Percentiles rank a stretch among this genome's conserved stretches.
These are phyloP conservation scores for Vicugna pacos DNA, from an alignment of 2,113 vertebrate species.

Conservation along the genomic window DNA sequence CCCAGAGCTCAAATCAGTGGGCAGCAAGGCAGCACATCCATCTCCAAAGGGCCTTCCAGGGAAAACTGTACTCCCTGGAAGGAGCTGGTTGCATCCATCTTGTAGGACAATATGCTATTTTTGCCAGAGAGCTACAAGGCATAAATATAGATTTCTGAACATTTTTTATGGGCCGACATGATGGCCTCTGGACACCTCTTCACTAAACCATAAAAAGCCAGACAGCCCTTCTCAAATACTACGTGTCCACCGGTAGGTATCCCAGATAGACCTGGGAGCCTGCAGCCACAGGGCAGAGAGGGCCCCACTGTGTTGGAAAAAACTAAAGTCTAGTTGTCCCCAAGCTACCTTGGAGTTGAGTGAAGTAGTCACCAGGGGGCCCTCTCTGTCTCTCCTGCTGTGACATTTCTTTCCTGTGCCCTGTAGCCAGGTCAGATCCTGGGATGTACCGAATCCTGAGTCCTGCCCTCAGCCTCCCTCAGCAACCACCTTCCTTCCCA, in stretches of 20 bases:
- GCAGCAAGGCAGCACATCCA: background rate
- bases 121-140: conserved; percentile 48
- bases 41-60: conserved; percentile 56
- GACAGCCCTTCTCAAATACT: conserved; percentile 36
- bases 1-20: background rate
- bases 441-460: background rate
- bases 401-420: background rate
- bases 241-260: background rate
- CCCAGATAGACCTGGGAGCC: background rate
- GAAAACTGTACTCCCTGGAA: background rate
- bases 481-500: background rate
- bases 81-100: conserved; percentile 52
- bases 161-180: conserved; percentile 71
- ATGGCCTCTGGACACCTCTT: conserved; percentile 58
- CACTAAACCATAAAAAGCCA: conserved; percentile 57
- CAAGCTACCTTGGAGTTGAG: background rate
- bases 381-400: background rate
- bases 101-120: conserved; percentile 65
- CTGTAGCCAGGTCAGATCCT: background rate
- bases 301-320: background rate
- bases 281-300: background rate
- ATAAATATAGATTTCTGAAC: conserved; percentile 74
- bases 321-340: background rate
- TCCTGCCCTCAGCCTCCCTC: background rate
- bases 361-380: rapidly evolving